Evolutionary conservation across 2,113 vertebrate genomes (phyloP).

Genomic region (Ammodytes dubius): DNA sequence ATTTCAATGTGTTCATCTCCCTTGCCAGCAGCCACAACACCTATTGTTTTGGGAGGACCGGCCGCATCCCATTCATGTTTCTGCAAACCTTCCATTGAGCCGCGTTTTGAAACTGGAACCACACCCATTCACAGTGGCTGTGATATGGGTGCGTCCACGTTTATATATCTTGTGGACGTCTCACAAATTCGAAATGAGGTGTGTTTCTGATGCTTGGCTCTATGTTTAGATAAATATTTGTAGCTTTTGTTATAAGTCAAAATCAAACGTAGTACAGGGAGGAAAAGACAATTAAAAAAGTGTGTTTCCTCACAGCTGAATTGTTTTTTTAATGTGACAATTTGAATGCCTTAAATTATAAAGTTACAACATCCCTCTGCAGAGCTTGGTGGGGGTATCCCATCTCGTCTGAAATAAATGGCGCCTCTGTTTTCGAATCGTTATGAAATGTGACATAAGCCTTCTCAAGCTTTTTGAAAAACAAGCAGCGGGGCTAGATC

Average conservation of each 20-base stretch:
- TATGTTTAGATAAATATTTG: slow-evolving; percentile 44
- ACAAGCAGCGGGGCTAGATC: slow-evolving; percentile 3
- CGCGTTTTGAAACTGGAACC: slow-evolving; percentile 14
- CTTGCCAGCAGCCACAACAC: slow-evolving; percentile 47
- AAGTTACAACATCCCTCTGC: neutral
- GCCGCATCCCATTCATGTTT: slow-evolving; percentile 39
- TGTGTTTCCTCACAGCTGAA: neutral
- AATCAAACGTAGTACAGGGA: neutral
- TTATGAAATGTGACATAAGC: neutral
- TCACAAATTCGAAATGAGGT: neutral
- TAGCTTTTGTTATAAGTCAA: slow-evolving; percentile 7
- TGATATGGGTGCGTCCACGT: slow-evolving; percentile 1
- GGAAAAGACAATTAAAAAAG: neutral
- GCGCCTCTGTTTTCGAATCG: neutral
- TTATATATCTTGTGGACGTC: slow-evolving; percentile 5
- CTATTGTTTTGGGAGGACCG: slow-evolving; percentile 52
- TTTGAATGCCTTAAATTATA: neutral
- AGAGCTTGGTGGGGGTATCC: neutral
- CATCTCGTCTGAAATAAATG: neutral
- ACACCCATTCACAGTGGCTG: slow-evolving; percentile 34
- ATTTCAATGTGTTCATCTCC: slow-evolving; percentile 46
- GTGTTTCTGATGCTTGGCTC: slow-evolving; percentile 9
- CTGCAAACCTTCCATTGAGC: slow-evolving; percentile 22
- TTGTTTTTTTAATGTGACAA: neutral
- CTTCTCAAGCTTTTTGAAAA: slow-evolving; percentile 12